Percentiles rank a stretch among this genome's conserved stretches.
These are phyloP conservation scores for Pseudomugil tenellus DNA, from an alignment of 2,797 vertebrate genomes.

Conservation along the genomic window DNA sequence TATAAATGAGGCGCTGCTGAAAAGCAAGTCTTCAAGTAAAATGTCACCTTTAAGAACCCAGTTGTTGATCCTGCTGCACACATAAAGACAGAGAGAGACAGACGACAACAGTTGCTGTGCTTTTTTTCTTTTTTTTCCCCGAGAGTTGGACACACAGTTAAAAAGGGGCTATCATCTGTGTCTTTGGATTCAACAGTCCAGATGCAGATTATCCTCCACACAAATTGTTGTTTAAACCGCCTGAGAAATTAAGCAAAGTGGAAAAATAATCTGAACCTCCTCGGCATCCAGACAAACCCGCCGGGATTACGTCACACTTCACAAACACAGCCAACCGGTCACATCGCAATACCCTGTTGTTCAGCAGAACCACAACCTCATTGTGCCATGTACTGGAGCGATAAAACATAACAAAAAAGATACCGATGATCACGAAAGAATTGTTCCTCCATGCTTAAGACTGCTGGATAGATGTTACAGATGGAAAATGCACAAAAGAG, in stretches of 20 bases:
- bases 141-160: constrained; percentile 48
- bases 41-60: constrained; percentile 74
- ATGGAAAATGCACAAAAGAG: constrained; percentile 21
- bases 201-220: constrained; percentile 56
- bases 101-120: constrained; percentile 64
- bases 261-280: constrained; percentile 37
- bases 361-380: constrained; percentile 71
- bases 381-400: constrained; percentile 58
- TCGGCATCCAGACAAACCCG: neutral
- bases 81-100: constrained; percentile 57
- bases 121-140: constrained; percentile 39
- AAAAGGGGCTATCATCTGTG: constrained; percentile 47
- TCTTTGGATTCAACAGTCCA: constrained; percentile 69
- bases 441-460: constrained; percentile 42
- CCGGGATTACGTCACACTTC: constrained; percentile 13
- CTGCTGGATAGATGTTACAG: constrained; percentile 25
- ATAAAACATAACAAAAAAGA: constrained; percentile 36
- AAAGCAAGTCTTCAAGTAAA: constrained; percentile 70
- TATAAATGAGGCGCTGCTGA: constrained; percentile 49
- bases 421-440: constrained; percentile 19
- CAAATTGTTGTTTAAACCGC: constrained; percentile 55
- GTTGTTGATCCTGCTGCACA: constrained; percentile 72
- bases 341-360: constrained; percentile 65
- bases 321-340: constrained; percentile 38
- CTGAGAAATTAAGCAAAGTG: constrained; percentile 64